Percentiles rank a stretch among this genome's conserved stretches.
Evolutionary conservation across 1,140 invertebrate genomes (phyloP).

Genomic region (Zaprionus ornatus): DNA sequence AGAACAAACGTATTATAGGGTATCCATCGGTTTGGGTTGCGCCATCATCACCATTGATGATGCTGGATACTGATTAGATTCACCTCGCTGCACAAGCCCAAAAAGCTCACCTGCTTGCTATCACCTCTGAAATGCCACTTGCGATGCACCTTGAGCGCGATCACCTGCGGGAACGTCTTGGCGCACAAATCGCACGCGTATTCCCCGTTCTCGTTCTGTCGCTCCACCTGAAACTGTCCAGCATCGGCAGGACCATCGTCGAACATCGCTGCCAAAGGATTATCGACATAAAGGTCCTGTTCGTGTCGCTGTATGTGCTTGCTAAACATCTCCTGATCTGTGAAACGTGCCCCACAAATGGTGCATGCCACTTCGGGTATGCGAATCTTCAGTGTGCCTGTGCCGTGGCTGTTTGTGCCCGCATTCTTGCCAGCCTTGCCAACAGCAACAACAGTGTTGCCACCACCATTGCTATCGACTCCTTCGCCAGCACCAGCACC

Average conservation of each 20-base stretch:
- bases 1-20: slow-evolving; percentile 36
- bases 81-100: slow-evolving; percentile 83
- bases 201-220: slow-evolving; percentile 81
- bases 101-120: slow-evolving; percentile 84
- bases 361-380: slow-evolving; percentile 80
- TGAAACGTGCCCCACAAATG: slow-evolving; percentile 76
- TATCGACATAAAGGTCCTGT: slow-evolving; percentile 78
- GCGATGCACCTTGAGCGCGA: slow-evolving; percentile 83
- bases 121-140: slow-evolving; percentile 84
- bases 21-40: not conserved
- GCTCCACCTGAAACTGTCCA: slow-evolving; percentile 78
- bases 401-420: not conserved
- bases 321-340: slow-evolving; percentile 77
- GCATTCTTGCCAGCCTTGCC: not conserved
- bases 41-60: slow-evolving; percentile 2
- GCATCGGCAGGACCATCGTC: slow-evolving; percentile 79
- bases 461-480: not conserved
- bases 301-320: slow-evolving; percentile 83
- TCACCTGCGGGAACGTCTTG: slow-evolving; percentile 83
- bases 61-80: slow-evolving; percentile 5
- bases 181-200: slow-evolving; percentile 83
- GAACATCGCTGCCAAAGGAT: slow-evolving; percentile 82
- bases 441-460: too few relatives aligned
- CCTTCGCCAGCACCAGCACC: slow-evolving; percentile 3
- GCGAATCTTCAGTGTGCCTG: slow-evolving; percentile 60